Conservation (phyloP, 53 echinoderm and acorn worm species). For the Antedon mediterranea region DNA sequence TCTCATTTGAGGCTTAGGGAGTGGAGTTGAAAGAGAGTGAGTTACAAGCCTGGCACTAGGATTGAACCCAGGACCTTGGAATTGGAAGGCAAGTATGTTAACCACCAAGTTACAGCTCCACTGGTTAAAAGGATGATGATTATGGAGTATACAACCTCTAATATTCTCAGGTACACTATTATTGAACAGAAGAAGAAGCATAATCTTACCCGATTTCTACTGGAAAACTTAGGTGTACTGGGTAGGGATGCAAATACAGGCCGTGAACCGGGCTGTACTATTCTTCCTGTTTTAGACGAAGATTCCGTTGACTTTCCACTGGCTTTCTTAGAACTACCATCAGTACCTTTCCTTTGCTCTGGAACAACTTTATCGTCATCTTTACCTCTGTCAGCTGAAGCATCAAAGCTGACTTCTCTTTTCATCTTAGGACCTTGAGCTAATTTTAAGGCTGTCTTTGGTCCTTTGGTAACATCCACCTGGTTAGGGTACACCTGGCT, state of each 20-base stretch:
- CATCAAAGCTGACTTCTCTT: constrained; percentile 85
- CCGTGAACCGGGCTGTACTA: background rate
- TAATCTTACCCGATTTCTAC: background rate
- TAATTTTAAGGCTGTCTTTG: background rate
- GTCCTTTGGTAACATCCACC: constrained; percentile 50
- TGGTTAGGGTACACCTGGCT: constrained; percentile 50
- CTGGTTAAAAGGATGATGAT: background rate
- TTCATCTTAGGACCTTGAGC: constrained; percentile 17
- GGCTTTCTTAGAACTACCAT: background rate
- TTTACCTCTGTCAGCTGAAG: constrained; percentile 21
- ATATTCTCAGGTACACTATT: too few relatives aligned
- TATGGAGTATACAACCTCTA: too few relatives aligned
- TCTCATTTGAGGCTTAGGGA: too few relatives aligned
- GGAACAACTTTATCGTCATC: background rate
- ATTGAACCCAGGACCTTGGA: too few relatives aligned
- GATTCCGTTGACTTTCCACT: background rate
- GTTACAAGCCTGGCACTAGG: too few relatives aligned
- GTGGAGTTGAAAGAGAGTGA: too few relatives aligned
- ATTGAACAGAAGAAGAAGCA: too few relatives aligned
- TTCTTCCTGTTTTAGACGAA: background rate
- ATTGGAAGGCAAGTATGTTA: too few relatives aligned
- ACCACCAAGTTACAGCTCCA: too few relatives aligned
- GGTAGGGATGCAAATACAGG: background rate
- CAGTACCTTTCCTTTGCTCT: background rate
- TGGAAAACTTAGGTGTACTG: background rate